Percentiles rank a stretch among this genome's conserved stretches.
Evolutionary conservation across 2,797 vertebrate genomes (phyloP).

Genomic region (Melanogrammus aeglefinus): DNA sequence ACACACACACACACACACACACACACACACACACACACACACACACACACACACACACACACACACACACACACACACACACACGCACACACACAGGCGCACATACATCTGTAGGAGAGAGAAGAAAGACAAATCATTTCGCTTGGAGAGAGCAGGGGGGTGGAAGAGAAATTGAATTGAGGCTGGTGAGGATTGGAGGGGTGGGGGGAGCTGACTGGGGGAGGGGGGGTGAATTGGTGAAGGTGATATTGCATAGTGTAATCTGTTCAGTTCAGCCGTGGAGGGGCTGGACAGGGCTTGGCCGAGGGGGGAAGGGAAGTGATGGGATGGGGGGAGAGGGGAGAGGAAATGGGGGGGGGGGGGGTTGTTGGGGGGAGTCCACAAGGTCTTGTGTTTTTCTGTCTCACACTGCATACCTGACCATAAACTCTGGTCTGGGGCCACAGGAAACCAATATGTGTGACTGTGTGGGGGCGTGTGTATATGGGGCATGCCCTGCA

Average conservation of each 20-base stretch:
- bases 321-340: constrained; percentile 5
- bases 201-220: constrained; percentile 63
- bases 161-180: constrained; percentile 11
- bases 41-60: neutral
- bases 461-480: neutral
- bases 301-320: constrained; percentile 49
- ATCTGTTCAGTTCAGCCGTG: constrained; percentile 73
- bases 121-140: constrained; percentile 69
- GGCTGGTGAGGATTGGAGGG: neutral
- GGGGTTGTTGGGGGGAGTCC: too few species aligned
- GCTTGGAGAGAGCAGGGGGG: constrained; percentile 46
- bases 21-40: too few species aligned
- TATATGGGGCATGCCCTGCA: neutral
- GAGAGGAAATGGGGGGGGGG: neutral
- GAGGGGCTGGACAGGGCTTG: constrained; percentile 46
- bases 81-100: constrained; percentile 17
- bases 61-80: constrained; percentile 19
- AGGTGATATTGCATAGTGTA: constrained; percentile 80
- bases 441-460: neutral
- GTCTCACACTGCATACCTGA: neutral
- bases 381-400: neutral
- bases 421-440: neutral
- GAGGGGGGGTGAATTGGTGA: constrained; percentile 58
- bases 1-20: too few species aligned
- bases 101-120: constrained; percentile 45